Conservation (phyloP, 2,113 vertebrate species). For the Donacobius atricapilla region DNA sequence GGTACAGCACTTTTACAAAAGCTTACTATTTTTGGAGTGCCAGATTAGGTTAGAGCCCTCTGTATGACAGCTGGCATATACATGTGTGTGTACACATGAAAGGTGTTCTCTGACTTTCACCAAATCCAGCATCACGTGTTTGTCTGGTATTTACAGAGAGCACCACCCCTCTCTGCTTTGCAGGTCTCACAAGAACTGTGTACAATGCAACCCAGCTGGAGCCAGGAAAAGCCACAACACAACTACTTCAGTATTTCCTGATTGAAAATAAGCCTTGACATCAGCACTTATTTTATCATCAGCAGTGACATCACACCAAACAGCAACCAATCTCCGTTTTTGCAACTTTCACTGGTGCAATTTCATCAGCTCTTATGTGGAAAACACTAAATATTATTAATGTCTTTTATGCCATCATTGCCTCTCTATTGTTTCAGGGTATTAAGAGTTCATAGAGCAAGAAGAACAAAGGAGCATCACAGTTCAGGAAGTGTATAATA, state of each 20-base stretch:
- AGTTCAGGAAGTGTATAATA: neutral
- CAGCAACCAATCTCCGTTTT: neutral
- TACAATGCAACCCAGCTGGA: neutral
- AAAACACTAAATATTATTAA: neutral
- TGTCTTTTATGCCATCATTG: neutral
- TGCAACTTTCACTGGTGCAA: neutral
- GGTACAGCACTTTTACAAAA: neutral
- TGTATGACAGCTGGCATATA: neutral
- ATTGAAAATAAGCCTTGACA: neutral
- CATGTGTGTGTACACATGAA: accelerated
- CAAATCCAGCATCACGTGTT: neutral
- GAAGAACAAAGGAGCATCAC: neutral
- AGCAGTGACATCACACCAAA: neutral
- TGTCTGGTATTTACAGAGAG: neutral
- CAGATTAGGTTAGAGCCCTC: neutral
- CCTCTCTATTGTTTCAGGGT: neutral
- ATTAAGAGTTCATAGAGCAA: neutral
- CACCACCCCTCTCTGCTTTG: neutral
- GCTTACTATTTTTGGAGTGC: neutral
- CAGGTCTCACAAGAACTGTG: neutral
- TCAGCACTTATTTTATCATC: neutral
- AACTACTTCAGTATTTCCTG: neutral
- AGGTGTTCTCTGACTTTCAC: neutral
- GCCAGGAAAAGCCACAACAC: neutral
- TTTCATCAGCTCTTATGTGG: neutral